Conservation (phyloP, 2,888 invertebrate species). For the Nymphalis c-album region DNA sequence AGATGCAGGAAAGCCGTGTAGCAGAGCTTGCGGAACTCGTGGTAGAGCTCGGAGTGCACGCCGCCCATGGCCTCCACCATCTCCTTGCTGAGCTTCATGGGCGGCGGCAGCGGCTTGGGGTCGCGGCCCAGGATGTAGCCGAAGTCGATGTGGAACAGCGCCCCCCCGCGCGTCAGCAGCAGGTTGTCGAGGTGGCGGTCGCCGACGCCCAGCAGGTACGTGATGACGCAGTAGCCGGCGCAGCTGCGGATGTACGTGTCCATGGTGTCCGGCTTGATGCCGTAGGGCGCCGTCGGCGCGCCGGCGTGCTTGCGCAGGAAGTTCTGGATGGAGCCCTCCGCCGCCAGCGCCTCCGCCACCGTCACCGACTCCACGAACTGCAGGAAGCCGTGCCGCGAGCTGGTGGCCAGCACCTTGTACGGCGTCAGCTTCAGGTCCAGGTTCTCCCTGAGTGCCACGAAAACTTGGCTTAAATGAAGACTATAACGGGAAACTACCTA, state of each 20-base stretch:
- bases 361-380: conserved; percentile 97
- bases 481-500: too few relatives aligned
- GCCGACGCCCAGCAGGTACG: conserved; percentile 97
- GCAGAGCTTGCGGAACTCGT: conserved; percentile 95
- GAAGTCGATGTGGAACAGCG: conserved; percentile 98
- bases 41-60: conserved; percentile 93
- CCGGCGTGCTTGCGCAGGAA: conserved; percentile 93
- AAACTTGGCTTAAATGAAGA: too few relatives aligned
- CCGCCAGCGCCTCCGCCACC: conserved; percentile 94
- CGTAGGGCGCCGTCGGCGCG: conserved; percentile 93
- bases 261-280: conserved; percentile 96
- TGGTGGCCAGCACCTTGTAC: conserved; percentile 92
- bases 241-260: conserved; percentile 98
- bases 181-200: conserved; percentile 99
- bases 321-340: conserved; percentile 94
- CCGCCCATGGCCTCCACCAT: conserved; percentile 99
- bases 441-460: conserved; percentile 85
- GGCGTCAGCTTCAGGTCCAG: conserved; percentile 97
- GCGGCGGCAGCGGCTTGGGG: conserved; percentile 99
- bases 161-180: conserved; percentile 93
- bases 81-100: conserved; percentile 99
- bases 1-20: conserved; percentile 98
- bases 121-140: conserved; percentile 98
- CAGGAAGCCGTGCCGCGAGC: conserved; percentile 97
- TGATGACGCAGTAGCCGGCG: conserved; percentile 99